Evolutionary conservation across 1,140 invertebrate genomes (phyloP), one percentile per base, ranked within the genome.

Genomic region (Bombus impatiens): DNA sequence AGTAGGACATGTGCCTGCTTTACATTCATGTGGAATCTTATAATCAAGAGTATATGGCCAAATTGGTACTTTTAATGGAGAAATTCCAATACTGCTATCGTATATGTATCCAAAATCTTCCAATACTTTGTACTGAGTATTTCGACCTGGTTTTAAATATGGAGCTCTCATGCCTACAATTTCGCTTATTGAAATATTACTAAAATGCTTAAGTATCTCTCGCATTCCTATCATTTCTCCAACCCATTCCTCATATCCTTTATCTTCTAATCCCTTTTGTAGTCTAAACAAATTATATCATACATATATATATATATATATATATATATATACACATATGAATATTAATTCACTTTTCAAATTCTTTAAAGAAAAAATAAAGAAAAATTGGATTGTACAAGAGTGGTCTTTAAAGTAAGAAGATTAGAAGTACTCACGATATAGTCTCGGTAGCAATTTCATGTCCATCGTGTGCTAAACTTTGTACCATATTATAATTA

Each of bases 41-140:
- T 98, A 98, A 94, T 99, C 98, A 1, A 99, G 96, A 3, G 98
- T 99, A 94, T 99, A 99, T 0, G 98, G 98, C 98, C 98, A 99
- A 70, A 98, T 97, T n/a, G 98, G 98, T 47, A 97, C 96, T 86
- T 96, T 96, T 2, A 96, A 94, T n/a, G 98, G 97, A 3, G 98
- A 98, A 42, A 98, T 97, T 65, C 98, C 97, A 85, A 99, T 96
- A 3, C 98, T 98, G 91, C 98, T 98, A 93, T 99, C 98, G 94
- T 98, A 99, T 87, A 98, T 98, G 93, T 98, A 98, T 9, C 98
- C 98, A 94, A 98, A 98, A 93, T 99, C 98, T 95, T 98, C 97
- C 71, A 98, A 94, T 35, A 98, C 98, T 96, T 98, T 98, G 93
- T 98, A 99, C 94, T 99, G 98, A 9, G 98, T 98, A 92, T 99